Evolutionary conservation across 2,113 vertebrate genomes (phyloP).

Genomic region (Xerus inauris): DNA sequence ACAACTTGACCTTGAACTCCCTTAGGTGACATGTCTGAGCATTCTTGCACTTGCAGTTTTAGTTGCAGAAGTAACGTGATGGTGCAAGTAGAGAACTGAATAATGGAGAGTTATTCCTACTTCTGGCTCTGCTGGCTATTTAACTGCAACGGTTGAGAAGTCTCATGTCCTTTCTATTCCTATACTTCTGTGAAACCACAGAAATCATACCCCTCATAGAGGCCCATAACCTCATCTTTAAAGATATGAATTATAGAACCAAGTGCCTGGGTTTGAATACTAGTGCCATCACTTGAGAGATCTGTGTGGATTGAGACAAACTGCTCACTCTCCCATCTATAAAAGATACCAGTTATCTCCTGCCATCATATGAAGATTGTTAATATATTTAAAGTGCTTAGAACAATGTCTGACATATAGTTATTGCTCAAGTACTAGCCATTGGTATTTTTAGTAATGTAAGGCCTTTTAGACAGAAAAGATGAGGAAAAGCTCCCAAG

Average conservation of each 20-base stretch:
- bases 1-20: not conserved
- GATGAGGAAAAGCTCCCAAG: not conserved
- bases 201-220: not conserved
- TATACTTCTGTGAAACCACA: not conserved
- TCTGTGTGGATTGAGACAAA: not conserved
- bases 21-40: not conserved
- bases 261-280: not conserved
- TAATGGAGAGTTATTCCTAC: not conserved
- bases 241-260: not conserved
- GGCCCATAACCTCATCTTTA: not conserved
- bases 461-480: not conserved
- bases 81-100: not conserved
- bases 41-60: not conserved
- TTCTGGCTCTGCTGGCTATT: not conserved
- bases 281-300: not conserved
- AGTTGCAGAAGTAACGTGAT: not conserved
- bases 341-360: not conserved
- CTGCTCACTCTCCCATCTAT: not conserved
- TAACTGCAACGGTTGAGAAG: not conserved
- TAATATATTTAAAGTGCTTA: not conserved
- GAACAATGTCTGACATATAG: not conserved
- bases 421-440: not conserved
- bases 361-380: not conserved
- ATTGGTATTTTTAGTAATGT: not conserved
- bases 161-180: not conserved